phyloP scores from a whole-genome alignment of 1,140 invertebrate genomes.

The Drosophila kanapiae region DNA sequence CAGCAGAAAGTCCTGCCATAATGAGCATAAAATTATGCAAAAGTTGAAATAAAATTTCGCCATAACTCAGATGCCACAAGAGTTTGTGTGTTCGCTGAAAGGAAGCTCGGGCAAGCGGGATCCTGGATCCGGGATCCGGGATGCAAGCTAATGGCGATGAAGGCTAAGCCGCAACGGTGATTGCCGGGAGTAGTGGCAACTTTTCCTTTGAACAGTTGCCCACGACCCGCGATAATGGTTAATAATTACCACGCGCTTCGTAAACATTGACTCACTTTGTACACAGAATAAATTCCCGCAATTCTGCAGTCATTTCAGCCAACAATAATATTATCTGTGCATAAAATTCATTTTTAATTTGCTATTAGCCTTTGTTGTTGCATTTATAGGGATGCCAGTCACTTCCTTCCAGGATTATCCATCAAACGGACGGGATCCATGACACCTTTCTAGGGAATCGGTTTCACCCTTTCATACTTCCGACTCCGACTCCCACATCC shows the following conservation, averaged over 20 bases:
- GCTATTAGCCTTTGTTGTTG: too few species aligned
- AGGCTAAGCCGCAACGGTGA: conserved; percentile 5
- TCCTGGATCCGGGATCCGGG: too few species aligned
- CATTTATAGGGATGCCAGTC: too few species aligned
- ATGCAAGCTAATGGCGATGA: not conserved
- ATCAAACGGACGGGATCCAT: too few species aligned
- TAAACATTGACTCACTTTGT: too few species aligned
- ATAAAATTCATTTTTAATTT: too few species aligned
- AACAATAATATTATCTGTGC: too few species aligned
- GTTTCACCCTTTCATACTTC: not conserved
- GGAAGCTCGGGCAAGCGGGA: not conserved
- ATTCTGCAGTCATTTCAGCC: too few species aligned
- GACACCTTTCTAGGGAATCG: too few species aligned
- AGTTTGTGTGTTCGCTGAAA: conserved; percentile 38
- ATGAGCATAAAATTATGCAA: conserved; percentile 82
- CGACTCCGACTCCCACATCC: not conserved
- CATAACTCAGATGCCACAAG: conserved; percentile 63
- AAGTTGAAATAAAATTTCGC: conserved; percentile 79
- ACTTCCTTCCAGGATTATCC: too few species aligned
- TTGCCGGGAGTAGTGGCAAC: conserved; percentile 5
- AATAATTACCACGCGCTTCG: not conserved
- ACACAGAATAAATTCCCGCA: too few species aligned
- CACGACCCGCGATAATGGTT: conserved; percentile 7
- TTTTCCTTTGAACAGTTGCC: conserved; percentile 7
- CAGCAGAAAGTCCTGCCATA: conserved; percentile 39